phyloP scores from a whole-genome alignment of 30 jellyfish, hydroid and myxozoan species.

The Rhopilema esculentum region DNA sequence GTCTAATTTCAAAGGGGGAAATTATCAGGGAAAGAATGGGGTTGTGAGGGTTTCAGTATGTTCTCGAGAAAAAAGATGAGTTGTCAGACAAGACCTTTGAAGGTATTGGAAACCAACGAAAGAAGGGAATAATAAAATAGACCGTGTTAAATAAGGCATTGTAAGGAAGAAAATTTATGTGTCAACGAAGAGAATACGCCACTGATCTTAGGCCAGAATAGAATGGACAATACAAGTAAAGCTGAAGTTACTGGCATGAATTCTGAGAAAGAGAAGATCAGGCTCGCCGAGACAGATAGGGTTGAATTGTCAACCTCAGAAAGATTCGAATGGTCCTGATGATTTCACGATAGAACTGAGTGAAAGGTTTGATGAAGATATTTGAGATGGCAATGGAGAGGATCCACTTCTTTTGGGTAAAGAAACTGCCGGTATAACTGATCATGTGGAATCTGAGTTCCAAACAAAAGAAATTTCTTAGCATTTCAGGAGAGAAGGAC shows the following conservation, averaged over 20 bases:
- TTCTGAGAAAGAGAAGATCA: background rate
- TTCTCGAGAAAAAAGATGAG: conserved; percentile 56
- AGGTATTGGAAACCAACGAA: background rate
- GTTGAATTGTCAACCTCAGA: background rate
- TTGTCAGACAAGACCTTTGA: background rate
- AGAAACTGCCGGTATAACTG: too few species aligned
- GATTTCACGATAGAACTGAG: conserved; percentile 51
- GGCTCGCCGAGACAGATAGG: background rate
- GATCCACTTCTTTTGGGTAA: conserved; percentile 48
- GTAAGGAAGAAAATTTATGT: background rate
- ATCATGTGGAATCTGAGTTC: background rate
- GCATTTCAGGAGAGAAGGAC: background rate
- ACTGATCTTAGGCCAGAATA: background rate
- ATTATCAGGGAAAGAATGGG: background rate
- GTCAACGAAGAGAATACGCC: background rate
- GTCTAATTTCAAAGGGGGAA: too few species aligned
- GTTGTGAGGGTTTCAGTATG: conserved; percentile 2
- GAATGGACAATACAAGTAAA: background rate
- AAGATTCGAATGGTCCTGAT: background rate
- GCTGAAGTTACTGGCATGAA: background rate
- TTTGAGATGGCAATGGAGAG: conserved; percentile 32
- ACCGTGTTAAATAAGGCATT: background rate
- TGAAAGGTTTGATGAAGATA: conserved; percentile 40
- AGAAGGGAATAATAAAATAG: background rate
- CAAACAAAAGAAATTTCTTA: background rate